A percentile compares a stretch with the other conserved stretches of the same genome.
phyloP scores from a whole-genome alignment of 2,888 invertebrate genomes.

The Pherbina coryleti region DNA sequence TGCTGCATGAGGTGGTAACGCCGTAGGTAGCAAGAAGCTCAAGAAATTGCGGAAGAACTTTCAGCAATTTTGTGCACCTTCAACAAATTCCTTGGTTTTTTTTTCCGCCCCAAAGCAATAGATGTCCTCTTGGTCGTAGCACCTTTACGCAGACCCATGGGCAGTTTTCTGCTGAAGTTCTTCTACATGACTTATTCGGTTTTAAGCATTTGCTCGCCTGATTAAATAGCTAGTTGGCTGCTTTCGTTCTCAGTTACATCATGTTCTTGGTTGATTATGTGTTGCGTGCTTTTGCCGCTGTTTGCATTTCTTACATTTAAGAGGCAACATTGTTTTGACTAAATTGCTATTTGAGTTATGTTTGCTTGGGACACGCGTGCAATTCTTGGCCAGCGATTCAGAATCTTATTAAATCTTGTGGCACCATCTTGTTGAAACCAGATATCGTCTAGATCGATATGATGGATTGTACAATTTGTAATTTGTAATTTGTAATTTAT shows the following conservation, averaged over 20 bases:
- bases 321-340: conserved; percentile 13
- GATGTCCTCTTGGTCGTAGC: background rate
- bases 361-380: background rate
- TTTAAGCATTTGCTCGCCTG: background rate
- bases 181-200: conserved; percentile 6
- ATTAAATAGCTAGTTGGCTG: background rate
- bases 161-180: background rate
- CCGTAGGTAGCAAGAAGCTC: conserved; percentile 4
- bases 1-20: background rate
- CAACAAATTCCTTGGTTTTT: background rate
- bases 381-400: background rate
- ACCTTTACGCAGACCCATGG: background rate
- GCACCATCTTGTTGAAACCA: too few relatives aligned
- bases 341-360: conserved; percentile 11
- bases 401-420: background rate
- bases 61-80: conserved; percentile 18
- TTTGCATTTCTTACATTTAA: background rate
- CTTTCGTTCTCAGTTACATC: conserved; percentile 20
- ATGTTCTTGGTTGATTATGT: conserved; percentile 23
- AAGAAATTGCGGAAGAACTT: conserved; percentile 29
- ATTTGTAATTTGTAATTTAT: too few relatives aligned
- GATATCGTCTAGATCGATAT: too few relatives aligned
- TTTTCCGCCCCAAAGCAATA: background rate
- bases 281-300: conserved; percentile 21
- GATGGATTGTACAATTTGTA: too few relatives aligned